Conservation (phyloP, 2,888 invertebrate species). For the Palloptera scutellata region DNA sequence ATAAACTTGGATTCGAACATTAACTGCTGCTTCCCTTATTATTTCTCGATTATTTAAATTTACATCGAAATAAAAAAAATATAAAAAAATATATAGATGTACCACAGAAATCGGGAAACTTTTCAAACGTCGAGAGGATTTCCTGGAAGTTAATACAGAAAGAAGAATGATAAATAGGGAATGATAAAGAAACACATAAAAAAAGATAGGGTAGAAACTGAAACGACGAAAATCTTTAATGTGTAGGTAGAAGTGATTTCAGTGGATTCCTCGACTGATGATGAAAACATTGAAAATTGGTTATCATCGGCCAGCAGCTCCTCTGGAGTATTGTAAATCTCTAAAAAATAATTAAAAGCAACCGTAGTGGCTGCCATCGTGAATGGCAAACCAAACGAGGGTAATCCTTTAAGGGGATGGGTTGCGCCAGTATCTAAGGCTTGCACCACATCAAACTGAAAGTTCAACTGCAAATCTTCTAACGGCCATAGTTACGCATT, state of each 20-base stretch:
- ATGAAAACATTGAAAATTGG: slow-evolving; percentile 10
- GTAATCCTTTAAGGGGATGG: too few species aligned
- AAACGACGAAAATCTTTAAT: background rate
- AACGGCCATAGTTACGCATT: background rate
- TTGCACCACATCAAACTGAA: too few species aligned
- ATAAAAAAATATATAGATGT: too few species aligned
- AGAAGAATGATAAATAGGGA: slow-evolving; percentile 14
- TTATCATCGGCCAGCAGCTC: too few species aligned
- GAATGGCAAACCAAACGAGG: too few species aligned
- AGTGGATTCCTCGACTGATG: slow-evolving; percentile 6
- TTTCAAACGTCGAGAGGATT: slow-evolving; percentile 33
- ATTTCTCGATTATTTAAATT: too few species aligned
- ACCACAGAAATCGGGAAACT: slow-evolving; percentile 6
- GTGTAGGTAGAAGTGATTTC: background rate
- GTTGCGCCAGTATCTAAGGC: too few species aligned
- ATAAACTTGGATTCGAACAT: too few species aligned
- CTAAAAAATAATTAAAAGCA: background rate
- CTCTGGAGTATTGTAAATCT: background rate
- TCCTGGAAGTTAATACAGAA: slow-evolving; percentile 15
- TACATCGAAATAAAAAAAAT: too few species aligned
- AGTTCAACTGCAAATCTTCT: background rate
- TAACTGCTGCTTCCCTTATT: too few species aligned
- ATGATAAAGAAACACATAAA: background rate
- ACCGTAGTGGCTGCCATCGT: background rate
- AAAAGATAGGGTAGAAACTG: slow-evolving; percentile 12